Percentiles rank a stretch among this genome's conserved stretches.
These are phyloP conservation scores for Idris sp. DNA, from an alignment of 1,140 invertebrate genomes.

Conservation along the genomic window DNA sequence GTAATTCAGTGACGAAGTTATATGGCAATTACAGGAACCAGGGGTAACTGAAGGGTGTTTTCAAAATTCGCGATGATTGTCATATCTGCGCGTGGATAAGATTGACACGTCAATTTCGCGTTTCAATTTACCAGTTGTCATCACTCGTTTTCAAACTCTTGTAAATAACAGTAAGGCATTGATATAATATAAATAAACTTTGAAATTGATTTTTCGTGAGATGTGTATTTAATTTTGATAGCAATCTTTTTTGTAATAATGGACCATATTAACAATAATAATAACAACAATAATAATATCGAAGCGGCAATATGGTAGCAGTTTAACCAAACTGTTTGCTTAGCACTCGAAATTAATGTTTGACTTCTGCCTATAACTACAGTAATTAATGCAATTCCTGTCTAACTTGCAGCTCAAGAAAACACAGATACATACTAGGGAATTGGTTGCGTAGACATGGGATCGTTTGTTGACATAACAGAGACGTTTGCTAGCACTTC, in stretches of 20 bases:
- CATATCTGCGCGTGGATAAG: slow-evolving; percentile 13
- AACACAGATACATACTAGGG: slow-evolving; percentile 32
- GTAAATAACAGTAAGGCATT: slow-evolving; percentile 17
- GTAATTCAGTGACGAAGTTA: slow-evolving; percentile 7
- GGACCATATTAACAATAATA: too few relatives aligned
- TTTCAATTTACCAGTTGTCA: slow-evolving; percentile 12
- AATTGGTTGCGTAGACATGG: slow-evolving; percentile 32
- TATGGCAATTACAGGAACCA: not conserved
- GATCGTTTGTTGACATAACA: slow-evolving; percentile 36
- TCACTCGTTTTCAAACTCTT: not conserved
- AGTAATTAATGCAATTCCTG: slow-evolving; percentile 48
- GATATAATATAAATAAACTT: not conserved
- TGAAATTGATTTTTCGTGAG: too few relatives aligned
- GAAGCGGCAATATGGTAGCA: slow-evolving; percentile 7
- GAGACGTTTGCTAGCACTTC: slow-evolving; percentile 23
- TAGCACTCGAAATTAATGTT: slow-evolving; percentile 47
- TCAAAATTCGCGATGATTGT: slow-evolving; percentile 40
- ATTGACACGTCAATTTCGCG: slow-evolving; percentile 21
- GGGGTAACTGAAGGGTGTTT: slow-evolving; percentile 11
- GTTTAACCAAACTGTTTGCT: slow-evolving; percentile 29
- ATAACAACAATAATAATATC: slow-evolving; percentile 25
- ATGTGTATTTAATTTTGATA: too few relatives aligned
- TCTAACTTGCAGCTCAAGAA: slow-evolving; percentile 42
- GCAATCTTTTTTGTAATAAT: too few relatives aligned
- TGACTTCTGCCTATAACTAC: slow-evolving; percentile 48